Evolutionary conservation across 1,140 invertebrate genomes (phyloP), one percentile per base, ranked within the genome.

Genomic region (Drosophila nannoptera): DNA sequence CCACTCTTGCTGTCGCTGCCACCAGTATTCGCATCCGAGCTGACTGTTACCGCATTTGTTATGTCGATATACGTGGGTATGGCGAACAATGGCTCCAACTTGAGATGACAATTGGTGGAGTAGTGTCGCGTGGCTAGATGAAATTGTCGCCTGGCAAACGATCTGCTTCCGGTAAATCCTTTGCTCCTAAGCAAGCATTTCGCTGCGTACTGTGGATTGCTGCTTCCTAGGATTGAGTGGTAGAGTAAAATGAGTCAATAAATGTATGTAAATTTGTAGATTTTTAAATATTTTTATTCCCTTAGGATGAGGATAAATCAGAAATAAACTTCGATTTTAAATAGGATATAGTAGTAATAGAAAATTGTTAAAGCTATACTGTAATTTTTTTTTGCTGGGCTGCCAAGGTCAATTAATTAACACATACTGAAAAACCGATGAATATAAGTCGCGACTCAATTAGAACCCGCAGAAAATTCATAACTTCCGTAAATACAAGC

Each of bases 61-160:
- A 86, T 75, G 48, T 86, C 81, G 59, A 86, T 86, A 52, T 86
- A 86, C 2, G 82, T 61, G 9, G 81, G 81, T 65, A 86, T 72
- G 7, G 64, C 59, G 64, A 77, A 29, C 11, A 75, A 45, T 6
- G 81, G 76, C 35, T 84, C 76, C 6, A 80, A 32, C 33, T 60
- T 38, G 4, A 80, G 16, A 29, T 69, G 66, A 11, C 76, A 45
- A 16, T 35, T 67, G 5, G 62, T 22, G 16, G 76, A 42, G 33
- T 70, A 62, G 6, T 77, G 58, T 6, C 42, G 12, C 7, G 71
- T 86, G 38, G 77, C 74, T 32, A 81, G 31, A 33, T 86, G 77
- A 29, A 86, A 69, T 16, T 64, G 56, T 36, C 81, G 64, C 0
- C 50, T 50, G 14, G 42, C 56, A 16, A n/a, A 45, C n/a, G 46